Base-by-base conservation (phyloP, 2,888 invertebrate species). In the Drosophila prostipennis region DNA sequence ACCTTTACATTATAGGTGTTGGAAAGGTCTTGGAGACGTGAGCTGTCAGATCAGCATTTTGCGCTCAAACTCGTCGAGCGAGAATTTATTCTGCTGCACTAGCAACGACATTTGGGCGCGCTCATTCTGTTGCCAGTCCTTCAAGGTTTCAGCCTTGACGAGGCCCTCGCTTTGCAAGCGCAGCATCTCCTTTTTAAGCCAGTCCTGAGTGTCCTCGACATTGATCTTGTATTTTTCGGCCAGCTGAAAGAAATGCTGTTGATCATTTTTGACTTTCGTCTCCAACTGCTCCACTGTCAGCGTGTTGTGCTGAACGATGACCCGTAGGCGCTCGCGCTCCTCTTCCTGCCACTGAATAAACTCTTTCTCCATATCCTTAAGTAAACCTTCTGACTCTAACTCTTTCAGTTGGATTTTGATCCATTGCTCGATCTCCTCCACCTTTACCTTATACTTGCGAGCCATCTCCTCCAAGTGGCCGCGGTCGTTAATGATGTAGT, bases 371-470 rank as follows among this genome's bases (percentile, higher is more conserved):
- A 91, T 89, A 2, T 90, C 90, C 60, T 88, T 90, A 26, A 92
- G 69, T 16, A 90, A 77, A 40, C 91, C 92, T 65, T 91, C 84
- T 3, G 84, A 85, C 39, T 91, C 88, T 61, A 92, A 80, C 13
- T 89, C 81, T 39, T 88, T 81, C 0, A 91, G 85, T 54, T 91
- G 91, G 19, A 87, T 89, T 55, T 78, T 78, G 8, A 91, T 85
- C 91, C 92, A 91, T 8, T 85, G 79, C 23, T 91, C 91, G 1
- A 91, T 87, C 64, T 91, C 91, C n/a, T 89, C 87, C 7, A 91
- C 88, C 45, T 89, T 89, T 3, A 91, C 83, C 67, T 91, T 90
- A 52, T 92, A 91, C 4, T 85, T 83, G 3, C 76, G 77, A 0
- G 92, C 91, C 56, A 91, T 76, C 8, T 89, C 74, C 57, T 89